phyloP scores from a whole-genome alignment of 2,797 vertebrate genomes.

The Masticophis lateralis region DNA sequence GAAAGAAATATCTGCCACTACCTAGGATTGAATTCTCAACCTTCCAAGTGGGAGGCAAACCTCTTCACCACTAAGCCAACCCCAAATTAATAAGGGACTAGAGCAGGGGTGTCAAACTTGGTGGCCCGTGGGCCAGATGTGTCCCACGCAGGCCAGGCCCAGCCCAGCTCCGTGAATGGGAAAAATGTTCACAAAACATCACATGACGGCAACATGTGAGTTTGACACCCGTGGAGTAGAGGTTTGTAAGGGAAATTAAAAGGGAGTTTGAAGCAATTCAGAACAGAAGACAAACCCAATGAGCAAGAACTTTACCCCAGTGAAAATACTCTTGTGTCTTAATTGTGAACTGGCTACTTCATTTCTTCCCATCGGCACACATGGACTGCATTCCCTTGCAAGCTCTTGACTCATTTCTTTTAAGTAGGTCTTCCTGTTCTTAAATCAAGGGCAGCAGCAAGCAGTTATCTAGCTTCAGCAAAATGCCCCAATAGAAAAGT shows the following conservation, averaged over 20 bases:
- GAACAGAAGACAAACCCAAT: neutral
- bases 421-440: neutral
- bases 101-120: no score
- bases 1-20: neutral
- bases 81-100: neutral
- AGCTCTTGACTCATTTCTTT: neutral
- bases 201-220: no score
- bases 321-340: neutral
- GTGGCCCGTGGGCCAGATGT: no score
- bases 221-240: no score
- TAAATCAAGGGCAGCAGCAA: neutral
- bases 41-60: neutral
- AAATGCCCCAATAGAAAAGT: constrained; percentile 35
- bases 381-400: neutral
- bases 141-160: no score
- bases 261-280: neutral
- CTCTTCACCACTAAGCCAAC: neutral
- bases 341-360: neutral
- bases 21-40: neutral
- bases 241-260: neutral
- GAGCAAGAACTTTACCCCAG: constrained; percentile 1
- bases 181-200: no score
- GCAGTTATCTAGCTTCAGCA: constrained; percentile 28
- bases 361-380: neutral
- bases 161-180: no score